Percentiles rank a stretch among this genome's conserved stretches.
These are phyloP conservation scores for Bugulina stolonifera DNA, from an alignment of 2,888 invertebrate species.

Conservation along the genomic window DNA sequence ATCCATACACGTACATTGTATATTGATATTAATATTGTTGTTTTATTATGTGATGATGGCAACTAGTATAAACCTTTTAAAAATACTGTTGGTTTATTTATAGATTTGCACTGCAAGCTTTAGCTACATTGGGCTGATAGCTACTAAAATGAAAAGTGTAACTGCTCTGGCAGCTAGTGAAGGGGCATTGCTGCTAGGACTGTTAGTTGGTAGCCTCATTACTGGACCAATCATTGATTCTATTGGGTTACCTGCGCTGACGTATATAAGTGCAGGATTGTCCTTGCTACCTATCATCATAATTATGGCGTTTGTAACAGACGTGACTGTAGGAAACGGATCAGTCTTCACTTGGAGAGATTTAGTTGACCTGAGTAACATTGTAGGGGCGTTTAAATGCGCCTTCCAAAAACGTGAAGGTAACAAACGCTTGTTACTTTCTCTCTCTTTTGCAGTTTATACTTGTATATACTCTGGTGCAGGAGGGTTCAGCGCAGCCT, in stretches of 20 bases:
- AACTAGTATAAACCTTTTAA: too few species aligned
- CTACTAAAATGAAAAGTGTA: neutral
- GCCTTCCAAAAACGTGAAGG: slow-evolving; percentile 3
- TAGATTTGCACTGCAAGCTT: slow-evolving; percentile 6
- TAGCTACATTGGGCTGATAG: neutral
- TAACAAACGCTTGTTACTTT: neutral
- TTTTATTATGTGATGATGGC: too few species aligned
- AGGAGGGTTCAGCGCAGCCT: neutral
- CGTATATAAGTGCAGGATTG: slow-evolving; percentile 20
- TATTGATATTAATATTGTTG: too few species aligned
- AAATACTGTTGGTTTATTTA: too few species aligned
- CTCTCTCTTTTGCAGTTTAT: neutral
- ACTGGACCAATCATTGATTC: slow-evolving; percentile 11
- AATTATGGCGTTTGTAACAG: neutral
- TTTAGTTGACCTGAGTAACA: neutral
- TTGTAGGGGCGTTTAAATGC: neutral
- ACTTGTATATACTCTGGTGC: neutral
- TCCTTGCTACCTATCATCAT: neutral
- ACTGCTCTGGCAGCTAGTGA: neutral
- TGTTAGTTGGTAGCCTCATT: slow-evolving; percentile 3
- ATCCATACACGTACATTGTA: too few species aligned
- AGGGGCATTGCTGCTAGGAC: neutral
- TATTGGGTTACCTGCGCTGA: neutral
- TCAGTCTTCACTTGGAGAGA: neutral
- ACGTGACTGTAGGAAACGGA: neutral